These are phyloP conservation scores for Aphodius granarius DNA, from an alignment of 2,888 invertebrate species.

Conservation along the genomic window DNA sequence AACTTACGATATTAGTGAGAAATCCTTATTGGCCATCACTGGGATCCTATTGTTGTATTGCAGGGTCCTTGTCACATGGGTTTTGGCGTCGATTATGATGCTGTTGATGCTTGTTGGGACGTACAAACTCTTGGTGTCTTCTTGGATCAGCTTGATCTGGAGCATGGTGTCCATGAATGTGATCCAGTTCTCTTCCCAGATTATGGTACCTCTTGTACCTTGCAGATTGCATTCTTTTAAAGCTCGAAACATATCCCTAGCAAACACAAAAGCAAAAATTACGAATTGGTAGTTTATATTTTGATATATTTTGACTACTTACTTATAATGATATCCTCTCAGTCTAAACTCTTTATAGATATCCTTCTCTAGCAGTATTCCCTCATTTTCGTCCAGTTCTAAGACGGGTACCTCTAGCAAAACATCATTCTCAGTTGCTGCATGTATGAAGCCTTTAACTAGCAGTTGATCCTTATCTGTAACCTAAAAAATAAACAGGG, in stretches of 20 bases:
- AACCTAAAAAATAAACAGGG: slow-evolving; percentile 12
- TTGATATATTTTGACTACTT: slow-evolving; percentile 47
- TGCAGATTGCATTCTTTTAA: slow-evolving; percentile 32
- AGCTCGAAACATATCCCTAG: slow-evolving; percentile 39
- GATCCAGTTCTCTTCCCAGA: slow-evolving; percentile 85
- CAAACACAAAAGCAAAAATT: slow-evolving; percentile 27
- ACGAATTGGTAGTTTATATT: not conserved
- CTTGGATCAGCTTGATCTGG: slow-evolving; percentile 74
- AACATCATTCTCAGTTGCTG: not conserved
- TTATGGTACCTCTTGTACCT: slow-evolving; percentile 56
- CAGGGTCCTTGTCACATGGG: slow-evolving; percentile 30
- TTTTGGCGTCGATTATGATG: slow-evolving; percentile 29
- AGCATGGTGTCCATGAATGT: slow-evolving; percentile 87
- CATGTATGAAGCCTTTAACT: not conserved
- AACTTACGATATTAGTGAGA: slow-evolving; percentile 36
- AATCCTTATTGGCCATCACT: slow-evolving; percentile 30
- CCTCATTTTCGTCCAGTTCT: not conserved
- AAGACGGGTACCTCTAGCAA: slow-evolving; percentile 20
- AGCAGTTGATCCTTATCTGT: not conserved
- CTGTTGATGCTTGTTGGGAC: slow-evolving; percentile 60
- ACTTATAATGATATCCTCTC: slow-evolving; percentile 62
- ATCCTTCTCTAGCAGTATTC: slow-evolving; percentile 58
- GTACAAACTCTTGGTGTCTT: slow-evolving; percentile 67
- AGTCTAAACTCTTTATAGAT: slow-evolving; percentile 69
- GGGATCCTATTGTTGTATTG: slow-evolving; percentile 38